These are phyloP conservation scores for Lethenteron camtschaticum DNA, from an alignment of 2,113 vertebrate species.

Conservation along the genomic window DNA sequence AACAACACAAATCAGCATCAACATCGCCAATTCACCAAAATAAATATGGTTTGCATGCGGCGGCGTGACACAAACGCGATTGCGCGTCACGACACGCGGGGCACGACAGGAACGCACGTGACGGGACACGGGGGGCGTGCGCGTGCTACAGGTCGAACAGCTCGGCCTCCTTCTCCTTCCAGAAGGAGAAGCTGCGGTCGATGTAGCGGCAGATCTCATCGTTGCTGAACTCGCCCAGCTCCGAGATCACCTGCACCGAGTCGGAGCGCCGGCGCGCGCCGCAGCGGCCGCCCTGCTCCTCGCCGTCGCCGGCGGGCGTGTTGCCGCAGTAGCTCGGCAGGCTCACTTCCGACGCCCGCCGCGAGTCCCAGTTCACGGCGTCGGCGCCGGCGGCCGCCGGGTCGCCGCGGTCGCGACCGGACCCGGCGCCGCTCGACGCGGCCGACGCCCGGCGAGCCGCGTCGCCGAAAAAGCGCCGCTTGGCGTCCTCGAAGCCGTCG, in stretches of 20 bases:
- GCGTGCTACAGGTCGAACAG: conserved; percentile 40
- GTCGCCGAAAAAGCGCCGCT: conserved; percentile 48
- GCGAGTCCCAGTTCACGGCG: neutral
- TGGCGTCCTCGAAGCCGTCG: conserved; percentile 71
- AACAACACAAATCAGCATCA: too few relatives aligned
- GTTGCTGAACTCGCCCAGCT: conserved; percentile 71
- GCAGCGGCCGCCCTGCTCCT: conserved; percentile 9
- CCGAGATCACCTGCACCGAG: conserved; percentile 45
- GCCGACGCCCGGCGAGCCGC: conserved; percentile 12
- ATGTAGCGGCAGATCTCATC: conserved; percentile 83
- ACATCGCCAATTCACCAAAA: too few relatives aligned
- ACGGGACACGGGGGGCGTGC: too few relatives aligned
- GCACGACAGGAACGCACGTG: too few relatives aligned
- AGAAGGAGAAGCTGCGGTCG: conserved; percentile 87
- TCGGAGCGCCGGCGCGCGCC: conserved; percentile 17
- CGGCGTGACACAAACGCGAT: too few relatives aligned
- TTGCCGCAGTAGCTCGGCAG: conserved; percentile 21
- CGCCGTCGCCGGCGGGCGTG: conserved; percentile 16
- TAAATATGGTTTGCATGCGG: too few relatives aligned
- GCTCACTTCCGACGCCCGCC: neutral
- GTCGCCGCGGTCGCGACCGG: conserved; percentile 13
- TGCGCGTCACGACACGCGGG: too few relatives aligned
- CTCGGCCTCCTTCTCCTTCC: conserved; percentile 85
- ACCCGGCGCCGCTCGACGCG: conserved; percentile 9
- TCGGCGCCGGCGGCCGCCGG: conserved; percentile 12